phyloP scores from a whole-genome alignment of 2,888 invertebrate species.

The Eudemis profundana region DNA sequence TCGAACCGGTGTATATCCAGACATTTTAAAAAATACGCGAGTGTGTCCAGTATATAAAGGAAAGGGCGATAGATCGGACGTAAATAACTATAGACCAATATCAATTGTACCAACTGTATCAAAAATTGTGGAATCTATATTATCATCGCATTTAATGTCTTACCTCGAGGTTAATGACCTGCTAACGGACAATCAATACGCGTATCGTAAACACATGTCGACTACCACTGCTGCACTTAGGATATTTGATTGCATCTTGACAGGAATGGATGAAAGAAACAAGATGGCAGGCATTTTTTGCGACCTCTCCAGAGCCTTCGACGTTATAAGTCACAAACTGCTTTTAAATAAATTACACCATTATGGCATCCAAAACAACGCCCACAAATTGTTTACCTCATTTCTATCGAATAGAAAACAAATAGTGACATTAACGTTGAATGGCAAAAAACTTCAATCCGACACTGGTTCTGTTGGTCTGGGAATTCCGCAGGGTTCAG shows the following conservation, averaged over 20 bases:
- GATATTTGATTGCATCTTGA: background rate
- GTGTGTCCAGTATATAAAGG: background rate
- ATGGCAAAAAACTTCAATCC: too few relatives aligned
- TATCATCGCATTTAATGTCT: too few relatives aligned
- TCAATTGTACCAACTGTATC: too few relatives aligned
- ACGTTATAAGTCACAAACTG: background rate
- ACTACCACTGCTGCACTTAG: background rate
- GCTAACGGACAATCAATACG: too few relatives aligned
- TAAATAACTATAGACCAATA: background rate
- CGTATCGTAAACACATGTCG: too few relatives aligned
- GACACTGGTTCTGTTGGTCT: too few relatives aligned
- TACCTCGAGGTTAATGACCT: too few relatives aligned
- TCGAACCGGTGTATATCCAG: background rate
- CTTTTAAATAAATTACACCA: conserved; percentile 9
- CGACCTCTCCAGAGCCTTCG: background rate
- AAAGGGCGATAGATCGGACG: background rate
- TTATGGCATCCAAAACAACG: too few relatives aligned
- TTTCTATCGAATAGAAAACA: too few relatives aligned
- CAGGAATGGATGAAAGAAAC: conserved; percentile 3
- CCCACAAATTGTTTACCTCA: background rate
- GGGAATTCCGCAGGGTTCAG: too few relatives aligned
- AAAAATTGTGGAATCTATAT: too few relatives aligned
- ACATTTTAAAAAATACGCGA: background rate
- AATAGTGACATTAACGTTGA: too few relatives aligned
- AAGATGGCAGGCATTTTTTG: background rate